Evolutionary conservation across 2,888 invertebrate species (phyloP).

Genomic region (Amblyjoppa fuscipennis): DNA sequence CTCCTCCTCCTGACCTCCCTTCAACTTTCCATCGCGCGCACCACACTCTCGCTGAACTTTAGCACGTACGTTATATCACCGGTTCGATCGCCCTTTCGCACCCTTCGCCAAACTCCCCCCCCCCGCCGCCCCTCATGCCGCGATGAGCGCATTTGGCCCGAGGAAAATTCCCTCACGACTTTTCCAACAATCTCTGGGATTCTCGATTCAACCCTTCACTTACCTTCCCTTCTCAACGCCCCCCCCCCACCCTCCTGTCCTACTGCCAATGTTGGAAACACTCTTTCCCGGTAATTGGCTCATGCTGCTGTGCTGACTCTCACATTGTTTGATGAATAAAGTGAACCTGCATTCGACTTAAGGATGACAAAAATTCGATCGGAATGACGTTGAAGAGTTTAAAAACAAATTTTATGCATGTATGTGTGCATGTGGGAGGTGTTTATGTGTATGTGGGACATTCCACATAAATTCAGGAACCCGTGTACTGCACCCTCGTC

Average conservation of each 20-base stretch:
- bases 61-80: constrained; percentile 64
- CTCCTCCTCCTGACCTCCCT: neutral
- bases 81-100: constrained; percentile 43
- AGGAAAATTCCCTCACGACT: constrained; percentile 63
- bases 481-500: too few species aligned
- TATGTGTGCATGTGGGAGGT: too few species aligned
- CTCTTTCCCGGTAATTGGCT: constrained; percentile 47
- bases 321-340: constrained; percentile 21
- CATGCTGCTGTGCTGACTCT: neutral
- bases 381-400: neutral
- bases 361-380: neutral
- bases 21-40: constrained; percentile 56
- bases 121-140: neutral
- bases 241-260: neutral
- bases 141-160: constrained; percentile 47
- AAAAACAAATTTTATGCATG: too few species aligned
- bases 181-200: constrained; percentile 58
- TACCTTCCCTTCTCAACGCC: neutral
- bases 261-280: neutral
- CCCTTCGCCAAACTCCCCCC: neutral
- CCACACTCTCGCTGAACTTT: constrained; percentile 54
- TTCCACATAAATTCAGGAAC: neutral
- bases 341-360: neutral
- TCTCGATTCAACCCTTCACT: constrained; percentile 40
- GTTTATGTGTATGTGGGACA: neutral